Percentiles rank a stretch among this genome's conserved stretches.
Evolutionary conservation across 1,140 invertebrate species (phyloP).

Genomic region (Drosophila pruinosa): DNA sequence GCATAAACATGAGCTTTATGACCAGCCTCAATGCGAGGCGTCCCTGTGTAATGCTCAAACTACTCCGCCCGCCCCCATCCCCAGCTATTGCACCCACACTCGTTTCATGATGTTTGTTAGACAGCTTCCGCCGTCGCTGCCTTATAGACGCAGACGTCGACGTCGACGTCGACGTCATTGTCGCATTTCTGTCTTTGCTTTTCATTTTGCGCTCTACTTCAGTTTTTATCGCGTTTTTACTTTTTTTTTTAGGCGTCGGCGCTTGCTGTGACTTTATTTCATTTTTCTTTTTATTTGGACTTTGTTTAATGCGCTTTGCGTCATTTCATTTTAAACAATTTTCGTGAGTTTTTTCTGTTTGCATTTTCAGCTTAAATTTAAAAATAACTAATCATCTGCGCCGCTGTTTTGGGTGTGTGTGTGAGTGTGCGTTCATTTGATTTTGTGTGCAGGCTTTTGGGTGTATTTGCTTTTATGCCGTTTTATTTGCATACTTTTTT

Average conservation of each 20-base stretch:
- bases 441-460: slow-evolving; percentile 25
- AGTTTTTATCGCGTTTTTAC: slow-evolving; percentile 44
- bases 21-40: slow-evolving; percentile 66
- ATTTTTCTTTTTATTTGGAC: slow-evolving; percentile 30
- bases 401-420: background rate
- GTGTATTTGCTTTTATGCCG: slow-evolving; percentile 48
- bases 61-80: background rate
- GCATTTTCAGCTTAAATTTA: slow-evolving; percentile 62
- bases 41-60: slow-evolving; percentile 23
- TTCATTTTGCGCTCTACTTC: slow-evolving; percentile 60
- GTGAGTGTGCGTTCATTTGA: slow-evolving; percentile 5
- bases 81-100: slow-evolving; percentile 16
- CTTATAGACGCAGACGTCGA: slow-evolving; percentile 8
- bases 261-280: slow-evolving; percentile 40
- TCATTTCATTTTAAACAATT: slow-evolving; percentile 68
- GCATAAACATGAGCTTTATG: slow-evolving; percentile 65
- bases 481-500: slow-evolving; percentile 64
- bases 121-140: slow-evolving; percentile 62
- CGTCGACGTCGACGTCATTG: slow-evolving; percentile 10
- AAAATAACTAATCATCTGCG: slow-evolving; percentile 61
- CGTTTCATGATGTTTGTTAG: slow-evolving; percentile 57
- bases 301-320: slow-evolving; percentile 74
- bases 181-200: slow-evolving; percentile 39
- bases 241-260: slow-evolving; percentile 20
- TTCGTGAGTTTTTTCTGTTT: slow-evolving; percentile 46